Conservation (phyloP, 2,888 invertebrate genomes). For the Drosophila pseudotakahashii region DNA sequence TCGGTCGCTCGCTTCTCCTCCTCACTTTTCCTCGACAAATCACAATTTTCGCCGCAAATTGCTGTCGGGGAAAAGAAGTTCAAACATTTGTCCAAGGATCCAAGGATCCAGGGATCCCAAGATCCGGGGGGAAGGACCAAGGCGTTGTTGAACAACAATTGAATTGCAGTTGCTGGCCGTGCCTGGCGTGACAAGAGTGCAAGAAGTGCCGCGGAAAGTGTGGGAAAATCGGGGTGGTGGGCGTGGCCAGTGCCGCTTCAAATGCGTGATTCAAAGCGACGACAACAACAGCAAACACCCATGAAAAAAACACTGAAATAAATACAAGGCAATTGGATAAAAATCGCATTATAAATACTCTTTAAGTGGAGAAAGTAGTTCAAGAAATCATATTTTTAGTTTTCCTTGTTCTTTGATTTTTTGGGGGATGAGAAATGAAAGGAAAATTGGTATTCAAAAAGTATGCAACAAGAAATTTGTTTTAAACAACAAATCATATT, state of each 20-base stretch:
- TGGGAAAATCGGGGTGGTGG: background rate
- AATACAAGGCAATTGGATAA: background rate
- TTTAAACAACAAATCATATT: no score
- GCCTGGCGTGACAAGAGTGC: constrained; percentile 76
- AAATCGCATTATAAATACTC: background rate
- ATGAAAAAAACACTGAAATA: constrained; percentile 27
- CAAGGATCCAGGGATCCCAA: constrained; percentile 38
- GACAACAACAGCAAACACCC: constrained; percentile 24
- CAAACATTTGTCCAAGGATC: constrained; percentile 62
- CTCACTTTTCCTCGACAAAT: constrained; percentile 67
- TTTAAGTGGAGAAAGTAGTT: no score
- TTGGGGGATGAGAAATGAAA: no score
- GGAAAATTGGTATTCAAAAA: no score
- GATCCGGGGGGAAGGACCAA: background rate
- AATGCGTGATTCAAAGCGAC: constrained; percentile 56
- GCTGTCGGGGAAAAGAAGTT: constrained; percentile 75
- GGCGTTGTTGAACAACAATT: constrained; percentile 65
- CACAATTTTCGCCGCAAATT: constrained; percentile 80
- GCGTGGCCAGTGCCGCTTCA: constrained; percentile 37
- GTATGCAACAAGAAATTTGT: no score
- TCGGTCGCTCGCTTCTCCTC: constrained; percentile 25
- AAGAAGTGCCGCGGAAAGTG: constrained; percentile 47
- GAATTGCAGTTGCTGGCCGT: constrained; percentile 78
- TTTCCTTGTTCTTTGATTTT: no score
- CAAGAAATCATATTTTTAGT: no score